These are phyloP conservation scores for Diadophis punctatus DNA, from an alignment of 2,113 vertebrate species.

Conservation along the genomic window DNA sequence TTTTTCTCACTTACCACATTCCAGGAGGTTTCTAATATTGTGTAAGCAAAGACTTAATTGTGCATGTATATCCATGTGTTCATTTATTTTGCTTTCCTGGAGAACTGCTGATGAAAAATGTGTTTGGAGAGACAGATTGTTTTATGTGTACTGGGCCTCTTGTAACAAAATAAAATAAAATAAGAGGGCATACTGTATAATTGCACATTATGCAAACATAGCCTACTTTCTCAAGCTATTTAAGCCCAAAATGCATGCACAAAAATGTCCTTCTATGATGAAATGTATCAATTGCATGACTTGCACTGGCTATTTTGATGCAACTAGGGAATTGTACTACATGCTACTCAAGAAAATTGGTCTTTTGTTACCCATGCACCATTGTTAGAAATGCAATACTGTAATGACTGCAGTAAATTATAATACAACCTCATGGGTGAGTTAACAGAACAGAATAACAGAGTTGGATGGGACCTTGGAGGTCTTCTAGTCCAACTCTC, in stretches of 20 bases:
- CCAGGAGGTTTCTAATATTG: conserved; percentile 11
- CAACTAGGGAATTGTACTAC: neutral
- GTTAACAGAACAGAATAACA: too few species aligned
- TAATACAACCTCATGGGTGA: neutral
- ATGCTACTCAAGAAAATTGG: conserved; percentile 1
- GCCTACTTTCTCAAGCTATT: conserved; percentile 11
- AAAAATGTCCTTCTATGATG: neutral
- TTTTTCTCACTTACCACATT: conserved; percentile 22
- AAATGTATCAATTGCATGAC: neutral
- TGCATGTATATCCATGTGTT: neutral
- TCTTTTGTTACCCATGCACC: neutral
- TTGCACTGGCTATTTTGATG: neutral
- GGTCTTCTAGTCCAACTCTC: too few species aligned
- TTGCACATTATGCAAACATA: neutral
- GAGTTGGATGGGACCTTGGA: too few species aligned
- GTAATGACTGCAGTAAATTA: neutral
- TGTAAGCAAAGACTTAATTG: conserved; percentile 39
- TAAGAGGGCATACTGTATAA: neutral
- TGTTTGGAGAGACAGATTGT: conserved; percentile 20
- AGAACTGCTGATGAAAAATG: conserved; percentile 27
- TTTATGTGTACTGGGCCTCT: neutral
- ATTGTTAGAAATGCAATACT: neutral
- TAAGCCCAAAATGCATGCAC: neutral
- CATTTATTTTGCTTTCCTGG: conserved; percentile 7
- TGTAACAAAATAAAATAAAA: neutral